phyloP scores from a whole-genome alignment of 2,113 vertebrate genomes.

The pig (Sus scrofa) region DNA sequence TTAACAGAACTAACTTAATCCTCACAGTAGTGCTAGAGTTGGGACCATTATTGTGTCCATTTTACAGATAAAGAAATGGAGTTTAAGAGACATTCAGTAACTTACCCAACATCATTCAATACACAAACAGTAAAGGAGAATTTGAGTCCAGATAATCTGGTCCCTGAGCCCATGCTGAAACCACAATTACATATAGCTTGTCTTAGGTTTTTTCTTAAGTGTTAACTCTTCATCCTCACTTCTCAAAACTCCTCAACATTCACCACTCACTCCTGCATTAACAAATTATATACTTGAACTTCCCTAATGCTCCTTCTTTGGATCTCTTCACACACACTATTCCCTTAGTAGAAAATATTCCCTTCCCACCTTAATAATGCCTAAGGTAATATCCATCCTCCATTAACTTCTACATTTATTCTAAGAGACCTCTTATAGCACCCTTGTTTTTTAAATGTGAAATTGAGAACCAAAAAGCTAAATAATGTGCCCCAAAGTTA shows the following conservation, averaged over 20 bases:
- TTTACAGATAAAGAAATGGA: background rate
- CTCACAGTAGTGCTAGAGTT: background rate
- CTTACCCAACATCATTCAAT: background rate
- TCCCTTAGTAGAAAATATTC: background rate
- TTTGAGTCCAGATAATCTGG: background rate
- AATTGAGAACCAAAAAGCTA: background rate
- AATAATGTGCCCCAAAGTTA: background rate
- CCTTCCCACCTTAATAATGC: background rate
- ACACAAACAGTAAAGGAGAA: background rate
- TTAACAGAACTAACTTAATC: background rate
- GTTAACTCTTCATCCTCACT: background rate
- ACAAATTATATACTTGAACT: background rate
- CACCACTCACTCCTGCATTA: too few species aligned
- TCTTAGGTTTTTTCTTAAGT: background rate
- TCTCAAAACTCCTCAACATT: background rate
- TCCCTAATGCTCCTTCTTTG: background rate
- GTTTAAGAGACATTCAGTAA: background rate
- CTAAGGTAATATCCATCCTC: background rate
- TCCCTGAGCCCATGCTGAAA: background rate
- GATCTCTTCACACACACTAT: background rate
- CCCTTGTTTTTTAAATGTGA: background rate
- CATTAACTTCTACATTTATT: background rate
- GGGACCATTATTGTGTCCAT: background rate
- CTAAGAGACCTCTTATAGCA: background rate
- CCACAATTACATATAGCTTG: background rate